Base-by-base conservation (phyloP, 2,113 vertebrate genomes). In the Gymnorhina tibicen region DNA sequence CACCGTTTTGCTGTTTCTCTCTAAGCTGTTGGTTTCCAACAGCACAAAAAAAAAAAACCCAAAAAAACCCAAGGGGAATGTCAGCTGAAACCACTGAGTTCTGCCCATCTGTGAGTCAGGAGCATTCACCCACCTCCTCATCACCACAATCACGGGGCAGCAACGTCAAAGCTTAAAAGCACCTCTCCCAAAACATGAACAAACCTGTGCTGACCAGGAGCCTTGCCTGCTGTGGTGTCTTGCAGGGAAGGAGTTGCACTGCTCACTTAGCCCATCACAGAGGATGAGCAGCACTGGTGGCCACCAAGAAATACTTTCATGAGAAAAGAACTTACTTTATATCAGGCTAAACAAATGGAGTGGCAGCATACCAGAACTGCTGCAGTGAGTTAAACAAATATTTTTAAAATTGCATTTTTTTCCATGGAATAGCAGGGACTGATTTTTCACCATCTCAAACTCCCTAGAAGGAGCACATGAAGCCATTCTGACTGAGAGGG, bases 11-110 rank as follows among this genome's bases (percentile, higher is more conserved):
- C 56, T 69, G 0, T 46, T 68, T 82, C 28, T 39, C 39, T 18
- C 68, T 62, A 60, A 84, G 46, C 15, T 69, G 12, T 41, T 86
- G 17, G 32, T 47, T 89, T 82, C 46, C 56, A 90, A 21, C n/a
- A 62, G 50, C 47, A 52, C 17, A 28, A 23, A 70, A 59, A 67
- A 67, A 69, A 64, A 33, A 46, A 24, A 6, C 42, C 16, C 42
- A 16, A 70, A 53, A 42, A 5, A 35, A 27, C 2, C 3, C 32
- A 16, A 89, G 24, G 13, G 70, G 22, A 91, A 79, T 33, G 55
- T 80, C 87, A 83, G 30, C 78, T 90, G 75, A 97, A 94, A 90
- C 93, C 89, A 87, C 78, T 47, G 49, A 70, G 53, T 49, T 73
- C 76, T 89, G 70, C 78, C 93, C 50, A 49, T 83, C 58, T 42